Evolutionary conservation across 2,888 invertebrate species (phyloP), one percentile per base, ranked within the genome.

Genomic region (Meganola albula): DNA sequence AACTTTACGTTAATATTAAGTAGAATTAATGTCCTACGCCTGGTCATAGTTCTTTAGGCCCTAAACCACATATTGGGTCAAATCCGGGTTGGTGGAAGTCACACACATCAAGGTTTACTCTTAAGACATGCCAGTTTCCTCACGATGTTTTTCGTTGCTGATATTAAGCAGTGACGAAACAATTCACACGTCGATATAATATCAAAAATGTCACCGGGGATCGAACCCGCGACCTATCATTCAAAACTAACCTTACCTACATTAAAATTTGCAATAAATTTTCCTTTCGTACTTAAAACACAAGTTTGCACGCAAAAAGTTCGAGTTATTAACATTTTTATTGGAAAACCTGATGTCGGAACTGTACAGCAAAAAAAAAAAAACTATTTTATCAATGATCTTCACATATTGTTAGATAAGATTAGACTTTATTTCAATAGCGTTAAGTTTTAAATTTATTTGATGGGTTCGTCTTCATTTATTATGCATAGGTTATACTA

Each of bases 301-400:
- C 33, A 40, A 40, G 34, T 35, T 27, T 23, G 30, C 31, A n/a
- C 29, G 42, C 37, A 44, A 44, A 34, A 37, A 26, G 25, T 4
- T 8, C 29, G 11, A 27, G 36, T 35, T 55, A 54, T 56, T 50
- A 39, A 47, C 57, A 55, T 55, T 50, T 55, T 56, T 48, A 56
- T 55, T 53, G 44, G 57, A 39, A 53, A 48, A 42, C 45, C 35
- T 51, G 49, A 35, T 50, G 22, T 23, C 29, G 24, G 37, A 24
- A 41, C 44, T 36, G 53, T 52, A 52, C 40, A 1, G 14, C 34
- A 24, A 36, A 42, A 46, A 48, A 37, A 11, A 10, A 26, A 37
- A 35, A 34, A 24, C 10, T 31, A 27, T 48, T 43, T 47, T 38
- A 39, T 24, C 34, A 37, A 32, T 30, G 24, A 31, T 45, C 37